These are phyloP conservation scores for Pycnomerus fuliginosus DNA, from an alignment of 2,888 invertebrate genomes.

Conservation along the genomic window DNA sequence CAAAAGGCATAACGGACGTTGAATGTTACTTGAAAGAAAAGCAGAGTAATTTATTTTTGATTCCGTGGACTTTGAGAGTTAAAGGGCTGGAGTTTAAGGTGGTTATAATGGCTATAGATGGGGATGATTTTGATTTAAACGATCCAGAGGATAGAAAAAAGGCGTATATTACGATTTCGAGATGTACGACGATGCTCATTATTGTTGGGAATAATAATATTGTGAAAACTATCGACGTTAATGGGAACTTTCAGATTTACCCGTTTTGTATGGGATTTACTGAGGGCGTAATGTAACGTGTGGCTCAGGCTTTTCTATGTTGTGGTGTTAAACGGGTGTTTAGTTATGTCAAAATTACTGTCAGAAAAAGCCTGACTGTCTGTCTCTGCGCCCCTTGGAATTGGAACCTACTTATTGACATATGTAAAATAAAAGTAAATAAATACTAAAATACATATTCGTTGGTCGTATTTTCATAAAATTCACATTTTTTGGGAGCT, in stretches of 20 bases:
- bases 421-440: no score
- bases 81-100: constrained; percentile 51
- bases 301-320: no score
- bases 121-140: constrained; percentile 45
- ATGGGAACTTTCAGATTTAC: constrained; percentile 36
- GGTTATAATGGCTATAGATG: constrained; percentile 46
- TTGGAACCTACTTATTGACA: no score
- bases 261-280: constrained; percentile 42
- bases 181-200: constrained; percentile 47
- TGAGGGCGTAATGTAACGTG: no score
- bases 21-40: constrained; percentile 41
- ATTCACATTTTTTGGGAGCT: no score
- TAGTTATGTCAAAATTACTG: no score
- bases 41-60: constrained; percentile 42
- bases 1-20: constrained; percentile 42
- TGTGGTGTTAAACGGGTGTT: no score
- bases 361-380: no score
- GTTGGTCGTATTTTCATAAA: no score
- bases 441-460: no score
- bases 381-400: no score
- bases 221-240: constrained; percentile 37
- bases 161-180: constrained; percentile 47
- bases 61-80: constrained; percentile 46
- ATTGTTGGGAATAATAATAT: constrained; percentile 38
- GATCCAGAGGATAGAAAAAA: constrained; percentile 47